These are phyloP conservation scores for Carettochelys insculpta DNA, from an alignment of 2,113 vertebrate genomes.

Conservation along the genomic window DNA sequence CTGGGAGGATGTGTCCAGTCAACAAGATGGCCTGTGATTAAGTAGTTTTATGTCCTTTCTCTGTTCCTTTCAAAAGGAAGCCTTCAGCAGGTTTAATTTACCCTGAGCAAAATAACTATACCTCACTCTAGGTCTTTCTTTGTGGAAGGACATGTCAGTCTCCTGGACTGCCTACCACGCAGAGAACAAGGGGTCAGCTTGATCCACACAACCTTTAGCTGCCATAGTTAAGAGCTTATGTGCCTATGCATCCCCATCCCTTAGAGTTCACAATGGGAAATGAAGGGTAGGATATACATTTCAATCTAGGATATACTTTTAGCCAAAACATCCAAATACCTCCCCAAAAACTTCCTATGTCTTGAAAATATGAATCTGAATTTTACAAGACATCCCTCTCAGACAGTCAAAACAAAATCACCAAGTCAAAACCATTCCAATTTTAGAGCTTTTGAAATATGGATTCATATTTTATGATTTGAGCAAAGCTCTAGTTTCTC, in stretches of 20 bases:
- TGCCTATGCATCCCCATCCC: accelerated
- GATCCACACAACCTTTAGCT: not conserved
- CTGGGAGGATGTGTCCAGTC: not conserved
- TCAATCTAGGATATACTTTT: accelerated
- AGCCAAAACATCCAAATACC: not conserved
- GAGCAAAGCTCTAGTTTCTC: not conserved
- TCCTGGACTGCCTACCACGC: not conserved
- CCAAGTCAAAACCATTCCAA: not conserved
- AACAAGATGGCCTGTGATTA: not conserved
- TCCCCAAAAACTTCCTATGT: not conserved
- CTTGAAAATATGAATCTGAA: not conserved
- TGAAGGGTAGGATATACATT: not conserved
- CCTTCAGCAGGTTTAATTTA: slow-evolving; percentile 8
- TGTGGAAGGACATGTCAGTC: not conserved
- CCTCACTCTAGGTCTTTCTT: not conserved
- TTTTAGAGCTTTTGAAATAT: slow-evolving; percentile 10
- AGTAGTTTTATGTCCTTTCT: not conserved
- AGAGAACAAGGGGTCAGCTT: not conserved
- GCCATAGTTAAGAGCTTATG: not conserved
- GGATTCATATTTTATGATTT: slow-evolving; percentile 31
- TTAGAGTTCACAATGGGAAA: not conserved
- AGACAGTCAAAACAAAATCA: slow-evolving; percentile 28
- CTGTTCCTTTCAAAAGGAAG: not conserved
- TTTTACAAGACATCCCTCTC: slow-evolving; percentile 20
- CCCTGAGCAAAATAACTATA: not conserved